Conservation (phyloP, 2,888 invertebrate genomes). For the Flexamia atlantica region DNA sequence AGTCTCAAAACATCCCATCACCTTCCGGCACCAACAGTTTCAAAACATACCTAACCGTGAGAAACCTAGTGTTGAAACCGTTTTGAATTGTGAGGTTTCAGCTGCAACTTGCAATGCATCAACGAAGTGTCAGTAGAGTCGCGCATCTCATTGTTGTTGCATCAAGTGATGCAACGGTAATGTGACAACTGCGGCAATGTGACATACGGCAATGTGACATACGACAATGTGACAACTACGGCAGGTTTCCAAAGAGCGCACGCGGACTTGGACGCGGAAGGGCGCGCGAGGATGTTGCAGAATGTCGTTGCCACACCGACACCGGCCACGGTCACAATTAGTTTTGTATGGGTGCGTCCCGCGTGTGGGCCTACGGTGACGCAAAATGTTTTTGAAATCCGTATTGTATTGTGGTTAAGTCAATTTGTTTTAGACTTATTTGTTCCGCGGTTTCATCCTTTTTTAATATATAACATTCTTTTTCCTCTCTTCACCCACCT, state of each 20-base stretch:
- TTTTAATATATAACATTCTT: too few relatives aligned
- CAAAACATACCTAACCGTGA: not conserved
- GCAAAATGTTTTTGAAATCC: not conserved
- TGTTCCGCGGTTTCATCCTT: too few relatives aligned
- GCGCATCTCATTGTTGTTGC: not conserved
- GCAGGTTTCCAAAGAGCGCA: slow-evolving; percentile 32
- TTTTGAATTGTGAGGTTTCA: not conserved
- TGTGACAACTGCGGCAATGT: slow-evolving; percentile 30
- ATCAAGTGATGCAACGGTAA: not conserved
- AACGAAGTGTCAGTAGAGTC: not conserved
- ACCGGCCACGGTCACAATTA: slow-evolving; percentile 2
- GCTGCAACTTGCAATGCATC: not conserved
- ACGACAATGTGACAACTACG: too few relatives aligned
- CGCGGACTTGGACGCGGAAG: slow-evolving; percentile 34
- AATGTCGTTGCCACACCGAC: not conserved
- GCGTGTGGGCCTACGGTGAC: not conserved
- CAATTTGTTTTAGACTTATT: too few relatives aligned
- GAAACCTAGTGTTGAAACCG: not conserved
- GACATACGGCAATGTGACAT: too few relatives aligned
- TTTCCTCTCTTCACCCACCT: too few relatives aligned
- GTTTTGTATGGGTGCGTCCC: slow-evolving; percentile 5
- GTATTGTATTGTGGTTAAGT: too few relatives aligned
- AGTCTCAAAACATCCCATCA: too few relatives aligned
- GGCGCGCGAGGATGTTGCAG: not conserved
- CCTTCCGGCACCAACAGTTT: not conserved